A percentile compares a stretch with the other conserved stretches of the same genome.
These are phyloP conservation scores for Napeogenes sylphis DNA, from an alignment of 2,888 invertebrate genomes.

Conservation along the genomic window DNA sequence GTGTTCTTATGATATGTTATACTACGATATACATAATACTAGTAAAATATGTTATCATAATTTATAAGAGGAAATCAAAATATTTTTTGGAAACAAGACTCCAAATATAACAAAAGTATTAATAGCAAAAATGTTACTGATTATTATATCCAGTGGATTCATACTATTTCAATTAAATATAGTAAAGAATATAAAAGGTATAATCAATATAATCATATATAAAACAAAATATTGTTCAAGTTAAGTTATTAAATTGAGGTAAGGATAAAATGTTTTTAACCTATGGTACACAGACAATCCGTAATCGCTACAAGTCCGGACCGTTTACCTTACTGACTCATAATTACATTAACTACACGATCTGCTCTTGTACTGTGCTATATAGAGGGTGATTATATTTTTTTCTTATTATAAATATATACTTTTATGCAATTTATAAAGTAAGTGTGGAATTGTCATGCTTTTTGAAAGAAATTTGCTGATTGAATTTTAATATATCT, in stretches of 20 bases:
- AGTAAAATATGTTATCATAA: neutral
- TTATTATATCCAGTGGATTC: no score
- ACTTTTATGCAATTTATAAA: neutral
- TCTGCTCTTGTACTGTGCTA: slow-evolving; percentile 51
- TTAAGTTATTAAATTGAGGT: neutral
- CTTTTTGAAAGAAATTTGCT: no score
- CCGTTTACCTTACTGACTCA: slow-evolving; percentile 73
- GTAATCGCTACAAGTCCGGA: slow-evolving; percentile 73
- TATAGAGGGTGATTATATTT: slow-evolving; percentile 46
- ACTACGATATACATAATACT: neutral
- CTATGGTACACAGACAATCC: slow-evolving; percentile 57
- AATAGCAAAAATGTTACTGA: no score
- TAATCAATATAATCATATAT: no score
- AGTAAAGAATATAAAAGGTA: no score
- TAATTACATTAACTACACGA: slow-evolving; percentile 77
- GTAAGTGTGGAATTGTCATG: no score
- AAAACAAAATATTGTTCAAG: no score
- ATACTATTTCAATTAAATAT: no score
- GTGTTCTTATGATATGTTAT: neutral
- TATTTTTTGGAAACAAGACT: no score
- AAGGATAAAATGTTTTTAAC: slow-evolving; percentile 46
- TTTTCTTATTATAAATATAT: slow-evolving; percentile 4
- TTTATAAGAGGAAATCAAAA: no score
- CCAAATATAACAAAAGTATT: no score
- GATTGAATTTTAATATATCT: no score